Percentiles rank a stretch among this genome's conserved stretches.
Conservation (phyloP, 2,888 invertebrate genomes). For the Mesochorus sp. region DNA sequence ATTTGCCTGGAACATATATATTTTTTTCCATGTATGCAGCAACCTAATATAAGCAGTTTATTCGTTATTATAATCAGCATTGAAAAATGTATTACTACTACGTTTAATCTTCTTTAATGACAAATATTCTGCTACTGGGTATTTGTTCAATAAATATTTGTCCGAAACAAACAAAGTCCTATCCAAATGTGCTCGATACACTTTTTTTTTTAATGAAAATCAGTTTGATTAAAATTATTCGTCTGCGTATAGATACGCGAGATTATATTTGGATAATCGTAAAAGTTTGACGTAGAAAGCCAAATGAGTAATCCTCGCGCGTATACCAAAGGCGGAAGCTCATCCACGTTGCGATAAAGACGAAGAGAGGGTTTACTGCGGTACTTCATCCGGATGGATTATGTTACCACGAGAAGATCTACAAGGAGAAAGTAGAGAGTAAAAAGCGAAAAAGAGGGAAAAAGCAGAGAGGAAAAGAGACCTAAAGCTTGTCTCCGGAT, state of each 20-base stretch:
- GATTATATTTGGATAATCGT: slow-evolving; percentile 9
- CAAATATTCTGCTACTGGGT: too few relatives aligned
- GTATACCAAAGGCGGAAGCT: slow-evolving; percentile 24
- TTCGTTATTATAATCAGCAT: too few relatives aligned
- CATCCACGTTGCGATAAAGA: slow-evolving; percentile 43
- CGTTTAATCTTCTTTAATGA: too few relatives aligned
- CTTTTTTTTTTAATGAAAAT: too few relatives aligned
- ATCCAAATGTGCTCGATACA: background rate
- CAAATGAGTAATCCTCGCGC: slow-evolving; percentile 15
- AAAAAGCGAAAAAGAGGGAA: background rate
- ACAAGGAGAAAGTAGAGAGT: slow-evolving; percentile 1
- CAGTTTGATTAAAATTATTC: background rate
- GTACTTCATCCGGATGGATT: slow-evolving; percentile 50
- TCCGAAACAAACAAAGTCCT: background rate
- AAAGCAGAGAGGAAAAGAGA: background rate
- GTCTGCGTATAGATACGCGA: background rate
- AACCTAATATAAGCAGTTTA: too few relatives aligned
- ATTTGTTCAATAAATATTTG: background rate
- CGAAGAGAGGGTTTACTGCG: slow-evolving; percentile 31
- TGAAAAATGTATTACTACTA: too few relatives aligned
- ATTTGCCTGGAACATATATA: too few relatives aligned
- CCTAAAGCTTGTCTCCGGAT: background rate
- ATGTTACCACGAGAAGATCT: slow-evolving; percentile 42
- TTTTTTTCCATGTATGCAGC: too few relatives aligned
- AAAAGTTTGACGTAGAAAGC: background rate